phyloP scores from a whole-genome alignment of 2,113 vertebrate genomes.

The Leptocoma aspasia region DNA sequence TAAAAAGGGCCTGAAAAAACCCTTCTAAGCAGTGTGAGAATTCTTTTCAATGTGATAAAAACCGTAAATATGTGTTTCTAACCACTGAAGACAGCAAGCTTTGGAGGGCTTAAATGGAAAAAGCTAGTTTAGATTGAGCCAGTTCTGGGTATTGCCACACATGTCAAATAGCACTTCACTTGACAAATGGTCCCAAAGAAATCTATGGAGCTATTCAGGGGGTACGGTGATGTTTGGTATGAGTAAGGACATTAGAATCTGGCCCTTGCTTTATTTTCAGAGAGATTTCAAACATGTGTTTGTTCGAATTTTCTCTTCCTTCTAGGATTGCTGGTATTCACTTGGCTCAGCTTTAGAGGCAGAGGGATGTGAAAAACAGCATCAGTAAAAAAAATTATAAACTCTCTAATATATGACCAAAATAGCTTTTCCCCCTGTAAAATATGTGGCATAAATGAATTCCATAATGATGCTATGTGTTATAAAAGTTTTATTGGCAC shows the following conservation, averaged over 20 bases:
- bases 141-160: not conserved
- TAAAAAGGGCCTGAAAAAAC: not conserved
- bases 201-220: not conserved
- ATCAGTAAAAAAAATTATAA: not conserved
- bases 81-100: conserved; percentile 23
- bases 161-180: conserved; percentile 31
- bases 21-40: not conserved
- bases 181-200: conserved; percentile 51
- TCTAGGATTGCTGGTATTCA: conserved; percentile 3
- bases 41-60: not conserved
- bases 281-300: conserved; percentile 34
- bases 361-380: conserved; percentile 19
- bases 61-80: conserved; percentile 16
- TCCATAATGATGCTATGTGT: conserved; percentile 18
- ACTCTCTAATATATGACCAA: conserved; percentile 18
- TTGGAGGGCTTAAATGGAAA: conserved; percentile 45
- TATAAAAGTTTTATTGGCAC: conserved; percentile 49
- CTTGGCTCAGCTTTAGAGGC: not conserved
- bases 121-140: conserved; percentile 23
- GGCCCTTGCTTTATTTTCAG: conserved; percentile 13
- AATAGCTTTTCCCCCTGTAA: not conserved
- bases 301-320: conserved; percentile 34
- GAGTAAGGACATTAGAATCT: conserved; percentile 39
- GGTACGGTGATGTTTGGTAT: conserved; percentile 8
- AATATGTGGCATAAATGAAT: conserved; percentile 42